These are phyloP conservation scores for Cassiopea xamachana DNA, from an alignment of 30 jellyfish, hydroid and myxozoan species.

Conservation along the genomic window DNA sequence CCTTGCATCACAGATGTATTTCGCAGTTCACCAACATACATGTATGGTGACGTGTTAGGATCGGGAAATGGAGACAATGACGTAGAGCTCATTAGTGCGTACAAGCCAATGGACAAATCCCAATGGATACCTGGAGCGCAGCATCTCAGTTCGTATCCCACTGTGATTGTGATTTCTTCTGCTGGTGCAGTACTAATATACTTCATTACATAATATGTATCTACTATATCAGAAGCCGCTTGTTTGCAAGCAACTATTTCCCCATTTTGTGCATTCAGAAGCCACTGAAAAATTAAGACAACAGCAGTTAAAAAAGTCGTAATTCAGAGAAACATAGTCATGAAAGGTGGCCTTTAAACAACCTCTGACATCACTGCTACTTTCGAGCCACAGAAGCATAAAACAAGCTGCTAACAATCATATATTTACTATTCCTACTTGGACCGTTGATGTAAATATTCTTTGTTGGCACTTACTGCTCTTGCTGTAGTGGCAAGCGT, in stretches of 20 bases:
- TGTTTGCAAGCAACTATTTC: background rate
- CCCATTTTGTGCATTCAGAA: too few relatives aligned
- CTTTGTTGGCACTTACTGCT: too few relatives aligned
- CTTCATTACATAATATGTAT: conserved; percentile 14
- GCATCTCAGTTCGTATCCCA: background rate
- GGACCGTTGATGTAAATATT: too few relatives aligned
- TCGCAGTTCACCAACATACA: conserved; percentile 1
- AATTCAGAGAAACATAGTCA: background rate
- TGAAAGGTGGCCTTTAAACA: background rate
- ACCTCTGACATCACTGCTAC: background rate
- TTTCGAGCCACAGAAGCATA: too few relatives aligned
- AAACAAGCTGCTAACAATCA: too few relatives aligned
- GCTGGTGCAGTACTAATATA: conserved; percentile 9
- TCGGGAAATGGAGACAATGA: background rate
- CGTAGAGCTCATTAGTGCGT: background rate
- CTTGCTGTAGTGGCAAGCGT: too few relatives aligned
- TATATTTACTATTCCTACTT: too few relatives aligned
- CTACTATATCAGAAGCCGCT: background rate
- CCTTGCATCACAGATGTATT: conserved; percentile 6
- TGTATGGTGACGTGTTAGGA: background rate
- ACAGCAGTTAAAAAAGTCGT: background rate
- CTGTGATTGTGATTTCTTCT: conserved; percentile 1
- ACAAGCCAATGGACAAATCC: conserved; percentile 17
- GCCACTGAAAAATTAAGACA: background rate
- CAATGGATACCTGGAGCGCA: background rate